Percentiles rank a stretch among this genome's conserved stretches.
phyloP scores from a whole-genome alignment of 1,140 invertebrate genomes.

The Brachionus rotundiformis region DNA sequence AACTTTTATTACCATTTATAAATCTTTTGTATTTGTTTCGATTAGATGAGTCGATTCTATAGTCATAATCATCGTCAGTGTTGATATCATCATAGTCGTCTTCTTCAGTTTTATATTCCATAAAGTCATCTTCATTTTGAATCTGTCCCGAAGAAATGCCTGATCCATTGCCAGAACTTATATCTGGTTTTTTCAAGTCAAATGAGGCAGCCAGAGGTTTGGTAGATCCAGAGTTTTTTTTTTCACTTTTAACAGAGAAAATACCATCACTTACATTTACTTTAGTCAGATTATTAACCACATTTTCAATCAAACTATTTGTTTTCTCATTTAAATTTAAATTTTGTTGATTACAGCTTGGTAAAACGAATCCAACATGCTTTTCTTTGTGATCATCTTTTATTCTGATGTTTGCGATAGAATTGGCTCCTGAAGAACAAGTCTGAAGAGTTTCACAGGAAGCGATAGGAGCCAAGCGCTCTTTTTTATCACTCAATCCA shows the following conservation, averaged over 20 bases:
- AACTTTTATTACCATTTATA: constrained; percentile 5
- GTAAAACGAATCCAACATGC: not conserved
- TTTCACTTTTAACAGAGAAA: not conserved
- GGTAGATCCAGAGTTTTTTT: not conserved
- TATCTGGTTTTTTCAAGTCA: constrained; percentile 4
- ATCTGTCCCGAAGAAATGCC: too few relatives aligned
- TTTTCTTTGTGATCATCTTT: not conserved
- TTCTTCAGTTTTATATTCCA: constrained; percentile 1
- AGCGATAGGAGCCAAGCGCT: constrained; percentile 62
- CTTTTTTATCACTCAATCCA: constrained; percentile 55
- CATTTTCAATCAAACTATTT: constrained; percentile 38
- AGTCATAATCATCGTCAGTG: constrained; percentile 26
- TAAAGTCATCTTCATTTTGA: not conserved
- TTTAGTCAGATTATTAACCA: constrained; percentile 13
- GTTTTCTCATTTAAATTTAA: not conserved
- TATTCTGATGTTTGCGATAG: not conserved
- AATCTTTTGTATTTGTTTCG: constrained; percentile 26
- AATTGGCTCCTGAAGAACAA: constrained; percentile 13
- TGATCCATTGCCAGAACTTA: not conserved
- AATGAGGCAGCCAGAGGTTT: constrained; percentile 6
- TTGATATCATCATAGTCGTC: not conserved
- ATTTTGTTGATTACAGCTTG: not conserved
- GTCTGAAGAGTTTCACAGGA: constrained; percentile 60
- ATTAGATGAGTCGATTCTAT: constrained; percentile 18
- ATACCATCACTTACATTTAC: constrained; percentile 45